A percentile compares a stretch with the other conserved stretches of the same genome.
These are phyloP conservation scores for Taphrorychus bicolor DNA, from an alignment of 2,888 invertebrate species.

Conservation along the genomic window DNA sequence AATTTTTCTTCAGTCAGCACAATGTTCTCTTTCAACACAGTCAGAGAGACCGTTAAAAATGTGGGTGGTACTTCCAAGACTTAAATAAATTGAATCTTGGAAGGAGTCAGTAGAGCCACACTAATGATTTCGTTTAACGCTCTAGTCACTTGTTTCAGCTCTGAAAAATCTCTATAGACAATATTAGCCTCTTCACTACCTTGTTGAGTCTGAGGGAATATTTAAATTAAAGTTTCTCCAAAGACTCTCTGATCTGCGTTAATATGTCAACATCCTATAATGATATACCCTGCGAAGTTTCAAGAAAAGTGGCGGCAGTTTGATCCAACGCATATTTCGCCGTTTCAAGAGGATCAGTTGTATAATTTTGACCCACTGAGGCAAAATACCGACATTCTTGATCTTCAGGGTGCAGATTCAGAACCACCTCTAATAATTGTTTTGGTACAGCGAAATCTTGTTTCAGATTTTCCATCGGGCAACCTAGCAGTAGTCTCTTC, in stretches of 20 bases:
- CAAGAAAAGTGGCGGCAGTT: too few species aligned
- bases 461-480: too few species aligned
- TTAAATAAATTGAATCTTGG: slow-evolving; percentile 29
- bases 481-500: too few species aligned
- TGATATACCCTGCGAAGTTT: too few species aligned
- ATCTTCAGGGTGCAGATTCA: too few species aligned
- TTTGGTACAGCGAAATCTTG: too few species aligned
- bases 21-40: slow-evolving; percentile 2
- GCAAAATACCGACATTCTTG: too few species aligned
- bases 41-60: slow-evolving; percentile 5
- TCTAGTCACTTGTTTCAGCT: slow-evolving; percentile 37
- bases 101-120: slow-evolving; percentile 22
- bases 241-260: slow-evolving; percentile 17
- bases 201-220: slow-evolving; percentile 18
- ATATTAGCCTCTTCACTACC: too few species aligned
- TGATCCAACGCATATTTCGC: too few species aligned
- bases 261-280: slow-evolving; percentile 20
- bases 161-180: slow-evolving; percentile 35
- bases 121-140: slow-evolving; percentile 36
- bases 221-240: slow-evolving; percentile 32
- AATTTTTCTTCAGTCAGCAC: not conserved
- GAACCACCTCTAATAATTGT: too few species aligned
- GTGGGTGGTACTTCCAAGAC: slow-evolving; percentile 29
- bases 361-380: too few species aligned
- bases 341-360: too few species aligned